Evolutionary conservation across 2,113 vertebrate species (phyloP).

Genomic region (Pseudorasbora parva): DNA sequence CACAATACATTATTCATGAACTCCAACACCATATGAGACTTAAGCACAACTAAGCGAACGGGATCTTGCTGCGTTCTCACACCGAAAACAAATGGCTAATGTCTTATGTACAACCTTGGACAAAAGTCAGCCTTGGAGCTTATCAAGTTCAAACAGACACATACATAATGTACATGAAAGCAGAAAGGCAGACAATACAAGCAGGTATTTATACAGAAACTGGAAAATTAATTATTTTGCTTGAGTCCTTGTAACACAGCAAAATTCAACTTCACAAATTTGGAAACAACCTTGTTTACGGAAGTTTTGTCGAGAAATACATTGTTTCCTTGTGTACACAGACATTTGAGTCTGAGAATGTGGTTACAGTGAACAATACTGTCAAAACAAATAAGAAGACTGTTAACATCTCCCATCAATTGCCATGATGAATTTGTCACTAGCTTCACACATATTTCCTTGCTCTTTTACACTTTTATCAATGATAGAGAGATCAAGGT

Average conservation of each 20-base stretch:
- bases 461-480: not conserved
- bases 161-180: not conserved
- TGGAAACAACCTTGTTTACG: not conserved
- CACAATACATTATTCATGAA: constrained; percentile 60
- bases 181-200: constrained; percentile 1
- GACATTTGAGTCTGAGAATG: not conserved
- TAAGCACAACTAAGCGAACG: constrained; percentile 51
- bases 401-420: not conserved
- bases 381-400: not conserved
- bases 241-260: not conserved
- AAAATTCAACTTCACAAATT: not conserved
- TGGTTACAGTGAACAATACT: not conserved
- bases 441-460: not conserved
- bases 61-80: constrained; percentile 15
- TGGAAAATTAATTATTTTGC: not conserved
- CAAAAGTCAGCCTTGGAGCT: not conserved
- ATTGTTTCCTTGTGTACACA: not conserved
- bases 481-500: not conserved
- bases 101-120: not conserved
- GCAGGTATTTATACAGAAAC: not conserved
- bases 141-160: not conserved
- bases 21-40: constrained; percentile 49
- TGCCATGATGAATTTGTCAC: not conserved
- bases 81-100: constrained; percentile 14
- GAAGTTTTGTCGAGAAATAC: not conserved